Evolutionary conservation across 2,888 invertebrate species (phyloP).

Genomic region (Perizoma affinitatum): DNA sequence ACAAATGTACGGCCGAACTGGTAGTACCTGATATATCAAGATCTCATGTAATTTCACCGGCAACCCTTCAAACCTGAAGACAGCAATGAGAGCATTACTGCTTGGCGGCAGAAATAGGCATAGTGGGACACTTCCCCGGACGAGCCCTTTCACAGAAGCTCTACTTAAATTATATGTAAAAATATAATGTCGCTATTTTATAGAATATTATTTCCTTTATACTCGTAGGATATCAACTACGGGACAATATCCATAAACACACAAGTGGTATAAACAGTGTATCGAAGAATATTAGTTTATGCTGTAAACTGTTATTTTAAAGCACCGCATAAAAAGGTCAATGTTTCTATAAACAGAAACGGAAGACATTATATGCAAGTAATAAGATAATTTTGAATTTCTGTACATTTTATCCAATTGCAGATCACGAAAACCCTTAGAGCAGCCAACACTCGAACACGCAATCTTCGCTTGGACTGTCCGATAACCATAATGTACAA

Average conservation of each 20-base stretch:
- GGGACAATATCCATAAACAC: constrained; percentile 10
- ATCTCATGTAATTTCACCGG: too few relatives aligned
- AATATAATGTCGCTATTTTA: not conserved
- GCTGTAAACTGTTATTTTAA: constrained; percentile 6
- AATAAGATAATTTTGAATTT: constrained; percentile 33
- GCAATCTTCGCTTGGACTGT: constrained; percentile 26
- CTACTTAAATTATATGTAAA: not conserved
- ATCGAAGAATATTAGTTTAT: constrained; percentile 8
- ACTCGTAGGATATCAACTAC: not conserved
- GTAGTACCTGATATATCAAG: too few relatives aligned
- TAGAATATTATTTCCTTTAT: not conserved
- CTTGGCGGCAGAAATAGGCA: too few relatives aligned
- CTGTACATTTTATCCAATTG: constrained; percentile 25
- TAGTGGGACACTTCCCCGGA: too few relatives aligned
- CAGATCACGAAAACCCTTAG: constrained; percentile 27
- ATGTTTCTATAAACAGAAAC: constrained; percentile 33
- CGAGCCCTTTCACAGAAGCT: too few relatives aligned
- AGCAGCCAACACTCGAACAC: constrained; percentile 19
- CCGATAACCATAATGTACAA: constrained; percentile 54
- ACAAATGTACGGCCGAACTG: too few relatives aligned
- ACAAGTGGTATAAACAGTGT: constrained; percentile 7
- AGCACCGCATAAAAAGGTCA: constrained; percentile 15
- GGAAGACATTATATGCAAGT: constrained; percentile 29
- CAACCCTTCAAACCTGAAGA: too few relatives aligned
- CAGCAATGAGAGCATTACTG: too few relatives aligned